Evolutionary conservation across 2,888 invertebrate genomes (phyloP).

Genomic region (Argyresthia goedartella): DNA sequence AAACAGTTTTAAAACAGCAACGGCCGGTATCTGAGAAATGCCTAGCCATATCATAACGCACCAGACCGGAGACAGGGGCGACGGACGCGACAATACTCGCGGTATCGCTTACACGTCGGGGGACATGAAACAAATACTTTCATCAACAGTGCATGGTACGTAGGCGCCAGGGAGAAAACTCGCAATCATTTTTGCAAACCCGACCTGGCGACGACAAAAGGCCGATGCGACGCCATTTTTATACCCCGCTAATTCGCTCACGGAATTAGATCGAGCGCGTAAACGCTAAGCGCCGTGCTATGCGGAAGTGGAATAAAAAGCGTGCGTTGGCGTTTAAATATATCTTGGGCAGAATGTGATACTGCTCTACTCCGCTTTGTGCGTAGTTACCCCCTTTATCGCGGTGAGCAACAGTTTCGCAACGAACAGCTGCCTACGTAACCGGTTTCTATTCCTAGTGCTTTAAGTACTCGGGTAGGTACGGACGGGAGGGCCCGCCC

Average conservation of each 20-base stretch:
- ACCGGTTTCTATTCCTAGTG: slow-evolving; percentile 48
- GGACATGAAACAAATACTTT: slow-evolving; percentile 54
- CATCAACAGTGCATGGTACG: slow-evolving; percentile 52
- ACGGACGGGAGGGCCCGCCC: neutral
- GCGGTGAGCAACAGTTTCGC: slow-evolving; percentile 40
- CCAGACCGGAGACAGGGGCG: slow-evolving; percentile 56
- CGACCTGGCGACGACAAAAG: slow-evolving; percentile 29
- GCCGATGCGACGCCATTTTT: slow-evolving; percentile 49
- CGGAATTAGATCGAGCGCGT: slow-evolving; percentile 50
- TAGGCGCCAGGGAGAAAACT: slow-evolving; percentile 54
- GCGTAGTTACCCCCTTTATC: slow-evolving; percentile 40
- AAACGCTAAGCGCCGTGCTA: slow-evolving; percentile 52
- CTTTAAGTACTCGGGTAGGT: neutral
- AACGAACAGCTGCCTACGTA: slow-evolving; percentile 53
- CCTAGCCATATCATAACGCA: slow-evolving; percentile 55
- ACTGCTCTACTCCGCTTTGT: slow-evolving; percentile 37
- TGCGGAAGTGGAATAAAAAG: slow-evolving; percentile 63
- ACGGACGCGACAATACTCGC: slow-evolving; percentile 50
- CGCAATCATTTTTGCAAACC: slow-evolving; percentile 17
- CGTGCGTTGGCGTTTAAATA: slow-evolving; percentile 58
- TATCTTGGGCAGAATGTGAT: slow-evolving; percentile 52
- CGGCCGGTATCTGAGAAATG: slow-evolving; percentile 38
- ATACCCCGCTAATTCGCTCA: slow-evolving; percentile 10
- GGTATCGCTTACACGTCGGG: slow-evolving; percentile 60
- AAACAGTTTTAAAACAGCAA: slow-evolving; percentile 44